These are phyloP conservation scores for Lagodon rhomboides DNA, from an alignment of 2,797 vertebrate genomes.

Conservation along the genomic window DNA sequence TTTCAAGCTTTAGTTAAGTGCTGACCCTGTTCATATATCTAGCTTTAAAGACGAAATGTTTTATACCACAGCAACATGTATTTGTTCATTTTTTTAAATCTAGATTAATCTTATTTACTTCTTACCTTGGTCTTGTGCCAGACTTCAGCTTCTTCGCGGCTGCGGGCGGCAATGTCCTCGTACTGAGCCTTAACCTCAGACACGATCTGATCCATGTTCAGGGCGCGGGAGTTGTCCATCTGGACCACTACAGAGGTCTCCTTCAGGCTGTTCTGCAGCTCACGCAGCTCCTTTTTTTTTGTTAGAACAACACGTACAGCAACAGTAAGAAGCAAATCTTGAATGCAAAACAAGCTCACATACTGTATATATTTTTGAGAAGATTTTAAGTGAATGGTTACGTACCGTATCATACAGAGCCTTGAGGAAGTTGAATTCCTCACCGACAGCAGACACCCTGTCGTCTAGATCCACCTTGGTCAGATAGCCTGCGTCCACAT, in stretches of 20 bases:
- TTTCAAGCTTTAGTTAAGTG: neutral
- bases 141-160: constrained; percentile 87
- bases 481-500: constrained; percentile 86
- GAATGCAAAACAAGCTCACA: neutral
- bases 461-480: constrained; percentile 83
- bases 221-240: constrained; percentile 86
- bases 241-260: constrained; percentile 84
- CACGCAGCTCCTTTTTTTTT: constrained; percentile 86
- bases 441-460: constrained; percentile 67
- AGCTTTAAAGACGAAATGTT: constrained; percentile 13
- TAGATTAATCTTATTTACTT: neutral
- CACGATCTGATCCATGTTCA: constrained; percentile 85
- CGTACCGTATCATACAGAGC: constrained; percentile 85
- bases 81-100: neutral
- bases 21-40: neutral
- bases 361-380: neutral
- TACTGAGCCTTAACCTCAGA: constrained; percentile 82
- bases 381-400: neutral
- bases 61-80: neutral
- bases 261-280: constrained; percentile 85
- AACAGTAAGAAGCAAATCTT: neutral
- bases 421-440: constrained; percentile 86
- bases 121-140: constrained; percentile 91
- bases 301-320: constrained; percentile 5
- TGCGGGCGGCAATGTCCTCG: constrained; percentile 79